phyloP scores from a whole-genome alignment of 2,797 vertebrate species.

The Darevskia nairensis region DNA sequence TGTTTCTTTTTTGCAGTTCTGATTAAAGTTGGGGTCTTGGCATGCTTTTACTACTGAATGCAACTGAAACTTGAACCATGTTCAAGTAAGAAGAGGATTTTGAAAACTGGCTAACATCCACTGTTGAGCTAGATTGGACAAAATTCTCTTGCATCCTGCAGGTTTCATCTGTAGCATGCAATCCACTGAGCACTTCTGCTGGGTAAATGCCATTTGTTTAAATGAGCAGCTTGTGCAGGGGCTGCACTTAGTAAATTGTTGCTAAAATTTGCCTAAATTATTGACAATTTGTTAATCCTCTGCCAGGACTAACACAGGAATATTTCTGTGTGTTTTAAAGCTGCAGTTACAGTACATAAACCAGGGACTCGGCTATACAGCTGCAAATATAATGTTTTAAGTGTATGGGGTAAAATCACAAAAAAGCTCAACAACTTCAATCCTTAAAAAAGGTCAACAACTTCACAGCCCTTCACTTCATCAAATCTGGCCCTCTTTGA shows the following conservation, averaged over 20 bases:
- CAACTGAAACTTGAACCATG: background rate
- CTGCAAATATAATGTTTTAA: no score
- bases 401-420: no score
- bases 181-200: background rate
- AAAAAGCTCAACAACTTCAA: no score
- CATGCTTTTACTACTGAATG: background rate
- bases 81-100: background rate
- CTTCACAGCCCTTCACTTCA: no score
- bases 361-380: no score
- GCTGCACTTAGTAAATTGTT: background rate
- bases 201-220: background rate
- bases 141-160: background rate
- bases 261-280: background rate
- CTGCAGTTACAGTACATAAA: background rate
- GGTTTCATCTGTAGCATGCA: background rate
- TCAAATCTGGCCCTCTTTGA: no score
- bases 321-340: background rate
- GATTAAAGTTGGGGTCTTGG: slow-evolving; percentile 18
- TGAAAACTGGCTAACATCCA: background rate
- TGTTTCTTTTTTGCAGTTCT: slow-evolving; percentile 16
- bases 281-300: background rate
- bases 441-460: no score
- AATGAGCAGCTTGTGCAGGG: slow-evolving; percentile 2
- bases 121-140: background rate
- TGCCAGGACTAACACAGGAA: background rate